phyloP scores from a whole-genome alignment of 2,113 vertebrate genomes.

The Pomatorhinus ruficollis region DNA sequence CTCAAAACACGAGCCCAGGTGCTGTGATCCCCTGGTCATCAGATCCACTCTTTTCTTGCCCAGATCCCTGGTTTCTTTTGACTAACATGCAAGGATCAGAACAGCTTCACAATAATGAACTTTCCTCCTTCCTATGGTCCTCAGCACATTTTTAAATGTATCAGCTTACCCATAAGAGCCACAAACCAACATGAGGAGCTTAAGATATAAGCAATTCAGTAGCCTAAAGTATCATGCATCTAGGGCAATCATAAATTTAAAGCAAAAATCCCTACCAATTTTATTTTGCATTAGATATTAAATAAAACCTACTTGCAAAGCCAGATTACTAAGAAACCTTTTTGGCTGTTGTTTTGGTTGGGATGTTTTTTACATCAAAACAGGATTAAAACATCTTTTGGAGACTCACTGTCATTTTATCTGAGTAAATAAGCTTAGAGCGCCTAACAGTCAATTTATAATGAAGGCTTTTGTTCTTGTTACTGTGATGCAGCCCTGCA shows the following conservation, averaged over 20 bases:
- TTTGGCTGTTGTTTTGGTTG: not conserved
- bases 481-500: not conserved
- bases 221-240: not conserved
- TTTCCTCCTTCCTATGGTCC: not conserved
- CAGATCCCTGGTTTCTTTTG: not conserved
- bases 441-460: slow-evolving; percentile 29
- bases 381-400: slow-evolving; percentile 55
- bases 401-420: slow-evolving; percentile 12
- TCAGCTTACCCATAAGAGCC: not conserved
- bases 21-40: not conserved
- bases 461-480: slow-evolving; percentile 49
- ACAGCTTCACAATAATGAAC: not conserved
- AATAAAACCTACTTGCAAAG: not conserved
- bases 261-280: slow-evolving; percentile 1
- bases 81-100: not conserved
- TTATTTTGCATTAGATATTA: slow-evolving; percentile 3
- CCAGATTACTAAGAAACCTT: slow-evolving; percentile 14
- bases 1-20: not conserved
- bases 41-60: not conserved
- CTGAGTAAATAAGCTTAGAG: slow-evolving; percentile 40
- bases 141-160: slow-evolving; percentile 30
- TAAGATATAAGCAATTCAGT: not conserved
- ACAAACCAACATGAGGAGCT: not conserved
- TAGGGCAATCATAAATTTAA: slow-evolving; percentile 8
- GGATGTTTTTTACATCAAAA: not conserved